Percentiles rank a stretch among this genome's conserved stretches.
Conservation (phyloP, 1,140 invertebrate species). For the Macrosteles quadrilineatus region DNA sequence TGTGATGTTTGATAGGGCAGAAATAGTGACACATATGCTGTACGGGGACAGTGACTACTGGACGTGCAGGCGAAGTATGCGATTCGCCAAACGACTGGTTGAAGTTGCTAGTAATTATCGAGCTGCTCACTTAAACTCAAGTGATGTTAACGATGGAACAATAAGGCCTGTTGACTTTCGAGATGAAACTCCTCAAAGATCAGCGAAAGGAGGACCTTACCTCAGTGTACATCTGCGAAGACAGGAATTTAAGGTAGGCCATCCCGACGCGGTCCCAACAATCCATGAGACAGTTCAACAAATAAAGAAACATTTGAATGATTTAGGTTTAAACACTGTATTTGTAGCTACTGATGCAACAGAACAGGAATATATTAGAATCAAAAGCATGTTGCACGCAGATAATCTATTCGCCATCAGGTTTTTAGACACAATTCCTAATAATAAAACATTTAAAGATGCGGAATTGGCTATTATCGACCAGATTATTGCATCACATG, state of each 20-base stretch:
- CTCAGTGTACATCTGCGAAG: conserved; percentile 80
- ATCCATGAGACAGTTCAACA: conserved; percentile 70
- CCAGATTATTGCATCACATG: conserved; percentile 90
- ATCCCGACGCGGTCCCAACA: conserved; percentile 68
- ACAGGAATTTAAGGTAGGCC: conserved; percentile 74
- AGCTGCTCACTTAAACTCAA: conserved; percentile 65
- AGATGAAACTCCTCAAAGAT: conserved; percentile 57
- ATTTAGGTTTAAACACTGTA: conserved; percentile 62
- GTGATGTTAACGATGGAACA: conserved; percentile 63
- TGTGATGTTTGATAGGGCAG: conserved; percentile 77
- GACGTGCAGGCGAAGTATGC: conserved; percentile 87
- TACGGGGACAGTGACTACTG: conserved; percentile 86
- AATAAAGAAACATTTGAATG: conserved; percentile 61
- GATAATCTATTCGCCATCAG: conserved; percentile 52
- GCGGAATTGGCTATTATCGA: conserved; percentile 93
- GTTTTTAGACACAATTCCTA: conserved; percentile 53
- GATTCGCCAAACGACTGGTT: conserved; percentile 73
- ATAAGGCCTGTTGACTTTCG: conserved; percentile 60
- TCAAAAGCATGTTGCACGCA: conserved; percentile 50
- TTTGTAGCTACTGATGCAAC: conserved; percentile 85
- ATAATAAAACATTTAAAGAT: conserved; percentile 65
- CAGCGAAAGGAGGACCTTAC: conserved; percentile 71
- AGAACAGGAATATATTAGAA: conserved; percentile 55
- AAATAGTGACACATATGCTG: conserved; percentile 83
- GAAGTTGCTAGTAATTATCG: conserved; percentile 73